Percentiles rank a stretch among this genome's conserved stretches.
These are phyloP conservation scores for Phalloptychus januarius DNA, from an alignment of 2,797 vertebrate genomes.

Conservation along the genomic window DNA sequence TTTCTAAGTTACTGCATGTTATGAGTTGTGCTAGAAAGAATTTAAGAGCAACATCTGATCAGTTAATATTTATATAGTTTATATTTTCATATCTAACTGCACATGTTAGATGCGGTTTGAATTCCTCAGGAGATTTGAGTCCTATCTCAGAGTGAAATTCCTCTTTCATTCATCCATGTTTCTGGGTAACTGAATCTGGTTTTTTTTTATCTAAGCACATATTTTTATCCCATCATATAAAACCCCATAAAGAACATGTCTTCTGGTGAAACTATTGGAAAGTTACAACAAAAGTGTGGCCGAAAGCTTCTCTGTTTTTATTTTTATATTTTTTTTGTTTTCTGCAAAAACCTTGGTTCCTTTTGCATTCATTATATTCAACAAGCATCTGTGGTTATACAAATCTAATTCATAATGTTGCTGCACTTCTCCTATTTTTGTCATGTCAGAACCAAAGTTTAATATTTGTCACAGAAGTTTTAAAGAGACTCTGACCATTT, in stretches of 20 bases:
- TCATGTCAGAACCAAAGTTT: too few species aligned
- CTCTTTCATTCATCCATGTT: constrained; percentile 4
- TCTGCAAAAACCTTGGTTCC: neutral
- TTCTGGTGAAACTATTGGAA: neutral
- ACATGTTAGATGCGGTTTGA: constrained; percentile 8
- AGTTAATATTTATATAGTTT: constrained; percentile 32
- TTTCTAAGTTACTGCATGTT: constrained; percentile 35
- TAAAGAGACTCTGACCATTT: neutral
- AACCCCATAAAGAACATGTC: neutral
- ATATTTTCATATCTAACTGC: constrained; percentile 9
- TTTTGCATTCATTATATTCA: neutral
- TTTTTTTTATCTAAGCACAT: constrained; percentile 23
- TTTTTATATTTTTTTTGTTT: neutral
- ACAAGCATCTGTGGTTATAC: neutral
- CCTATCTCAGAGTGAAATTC: constrained; percentile 17
- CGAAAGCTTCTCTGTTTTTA: neutral
- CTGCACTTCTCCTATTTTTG: too few species aligned
- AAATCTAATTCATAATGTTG: neutral
- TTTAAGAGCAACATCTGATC: constrained; percentile 49
- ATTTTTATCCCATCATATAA: neutral
- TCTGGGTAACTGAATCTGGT: constrained; percentile 15
- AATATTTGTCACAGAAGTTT: too few species aligned
- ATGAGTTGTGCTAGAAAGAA: constrained; percentile 23
- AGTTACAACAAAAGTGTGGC: neutral
- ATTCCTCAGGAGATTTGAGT: constrained; percentile 32